These are phyloP conservation scores for Miniopterus natalensis DNA, from an alignment of 2,113 vertebrate genomes.

Conservation along the genomic window DNA sequence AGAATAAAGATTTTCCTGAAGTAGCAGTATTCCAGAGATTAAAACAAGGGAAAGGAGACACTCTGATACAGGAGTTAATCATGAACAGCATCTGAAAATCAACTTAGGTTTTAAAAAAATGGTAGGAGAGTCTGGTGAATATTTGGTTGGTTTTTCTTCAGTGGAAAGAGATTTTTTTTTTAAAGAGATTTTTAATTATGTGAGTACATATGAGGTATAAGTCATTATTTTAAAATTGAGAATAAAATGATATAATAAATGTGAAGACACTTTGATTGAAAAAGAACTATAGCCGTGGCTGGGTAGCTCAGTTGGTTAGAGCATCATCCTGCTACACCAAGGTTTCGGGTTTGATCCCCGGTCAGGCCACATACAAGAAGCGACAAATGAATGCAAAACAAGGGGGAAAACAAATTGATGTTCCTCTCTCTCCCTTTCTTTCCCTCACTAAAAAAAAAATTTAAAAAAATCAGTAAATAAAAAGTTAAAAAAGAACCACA, in stretches of 20 bases:
- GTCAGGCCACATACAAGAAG: too few relatives aligned
- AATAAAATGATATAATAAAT: slow-evolving; percentile 28
- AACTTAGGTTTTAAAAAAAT: background rate
- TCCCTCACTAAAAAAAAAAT: too few relatives aligned
- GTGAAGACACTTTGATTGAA: slow-evolving; percentile 4
- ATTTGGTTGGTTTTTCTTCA: background rate
- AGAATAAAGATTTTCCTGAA: slow-evolving; percentile 38
- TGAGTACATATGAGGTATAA: background rate
- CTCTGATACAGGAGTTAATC: background rate
- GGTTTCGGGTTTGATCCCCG: too few relatives aligned
- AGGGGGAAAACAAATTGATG: too few relatives aligned
- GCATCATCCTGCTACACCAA: too few relatives aligned
- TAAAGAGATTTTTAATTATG: background rate
- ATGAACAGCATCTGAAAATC: background rate
- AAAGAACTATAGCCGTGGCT: background rate
- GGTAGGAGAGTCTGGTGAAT: background rate
- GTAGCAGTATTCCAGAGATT: background rate
- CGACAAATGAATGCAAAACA: too few relatives aligned
- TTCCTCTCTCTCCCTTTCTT: too few relatives aligned
- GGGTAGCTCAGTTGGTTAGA: too few relatives aligned
- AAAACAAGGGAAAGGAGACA: slow-evolving; percentile 5
- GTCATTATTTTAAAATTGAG: slow-evolving; percentile 30
- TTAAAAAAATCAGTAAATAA: too few relatives aligned
- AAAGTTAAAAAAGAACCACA: background rate
- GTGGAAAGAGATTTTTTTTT: background rate